Base-by-base conservation (phyloP, 1,140 invertebrate genomes). In the Sycobia sp. region DNA sequence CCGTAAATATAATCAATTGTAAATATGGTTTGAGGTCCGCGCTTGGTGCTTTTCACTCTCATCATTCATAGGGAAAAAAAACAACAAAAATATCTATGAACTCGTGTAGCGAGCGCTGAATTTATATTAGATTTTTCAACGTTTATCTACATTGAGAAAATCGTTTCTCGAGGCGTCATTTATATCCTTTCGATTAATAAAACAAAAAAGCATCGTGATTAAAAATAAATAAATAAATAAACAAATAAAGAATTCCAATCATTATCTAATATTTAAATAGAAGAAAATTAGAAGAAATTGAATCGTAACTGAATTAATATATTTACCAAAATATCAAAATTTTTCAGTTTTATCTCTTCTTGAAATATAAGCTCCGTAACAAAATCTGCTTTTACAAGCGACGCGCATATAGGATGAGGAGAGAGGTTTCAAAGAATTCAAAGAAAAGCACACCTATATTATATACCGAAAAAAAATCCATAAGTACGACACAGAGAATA, bases 301-400 rank as follows among this genome's bases (percentile, higher is more conserved):
- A 32, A 36, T 16, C 7, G 13, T 39, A 59, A 38, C 7, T 5
- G 20, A n/a, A n/a, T n/a, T n/a, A 50, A 41, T 41, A 23, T 47
- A 39, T 55, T 55, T 27, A 54, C 50, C n/a, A 56, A 18, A 56
- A 23, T 49, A 56, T 49, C 44, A 22, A 56, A 54, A 49, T 56
- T 62, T 41, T 63, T 39, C 53, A 49, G 56, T n/a, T 63, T 39
- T 9, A 50, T 50, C 36, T 57, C 53, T 56, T 56, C 53, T 56
- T 56, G 41, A 62, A 62, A 39, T 46, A n/a, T n/a, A 63, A 32
- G 20, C 51, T 56, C 23, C 3, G n/a, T n/a, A 23, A 29, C 22
- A 39, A 55, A 36, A 53, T 34, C 39, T 47, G 53, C 61, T 63
- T 63, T 20, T 9, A n/a, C n/a, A 56, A 56, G 38, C 49, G 27